Evolutionary conservation across 1,140 invertebrate genomes (phyloP).

Genomic region (Stratiolaelaps scimitus): DNA sequence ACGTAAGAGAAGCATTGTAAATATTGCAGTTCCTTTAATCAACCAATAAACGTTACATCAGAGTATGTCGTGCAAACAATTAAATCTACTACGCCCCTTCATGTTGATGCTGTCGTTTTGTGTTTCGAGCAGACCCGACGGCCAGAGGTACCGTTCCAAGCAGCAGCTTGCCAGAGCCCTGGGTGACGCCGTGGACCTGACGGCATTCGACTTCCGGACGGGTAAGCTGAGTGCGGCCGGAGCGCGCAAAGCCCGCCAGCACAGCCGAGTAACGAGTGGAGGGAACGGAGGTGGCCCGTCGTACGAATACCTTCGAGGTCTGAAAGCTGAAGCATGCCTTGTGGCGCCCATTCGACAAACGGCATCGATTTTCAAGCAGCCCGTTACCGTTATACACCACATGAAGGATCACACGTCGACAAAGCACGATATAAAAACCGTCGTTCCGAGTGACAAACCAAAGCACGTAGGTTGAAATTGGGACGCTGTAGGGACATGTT

Average conservation of each 20-base stretch:
- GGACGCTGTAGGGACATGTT: not conserved
- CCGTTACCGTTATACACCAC: slow-evolving; percentile 78
- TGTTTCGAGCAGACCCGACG: slow-evolving; percentile 50
- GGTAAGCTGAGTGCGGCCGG: slow-evolving; percentile 56
- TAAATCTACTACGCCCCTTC: not conserved
- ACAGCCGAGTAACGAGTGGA: slow-evolving; percentile 41
- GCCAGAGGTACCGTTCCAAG: slow-evolving; percentile 66
- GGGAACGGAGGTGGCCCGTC: slow-evolving; percentile 38
- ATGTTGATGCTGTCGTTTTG: not conserved
- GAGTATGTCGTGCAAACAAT: too few species aligned
- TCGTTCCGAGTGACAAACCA: slow-evolving; percentile 65
- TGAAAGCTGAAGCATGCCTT: slow-evolving; percentile 73
- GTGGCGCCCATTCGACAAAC: slow-evolving; percentile 92
- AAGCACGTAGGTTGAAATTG: slow-evolving; percentile 62
- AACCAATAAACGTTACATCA: too few species aligned
- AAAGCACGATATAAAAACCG: slow-evolving; percentile 35
- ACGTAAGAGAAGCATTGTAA: too few species aligned
- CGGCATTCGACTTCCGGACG: slow-evolving; percentile 65
- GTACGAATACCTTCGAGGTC: slow-evolving; percentile 57
- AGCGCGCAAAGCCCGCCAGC: slow-evolving; percentile 52
- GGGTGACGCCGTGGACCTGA: slow-evolving; percentile 62
- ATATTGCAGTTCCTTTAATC: too few species aligned
- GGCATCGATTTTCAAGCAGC: slow-evolving; percentile 96
- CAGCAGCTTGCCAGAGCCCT: slow-evolving; percentile 61
- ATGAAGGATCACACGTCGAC: slow-evolving; percentile 46